Base-by-base conservation (phyloP, 2,888 invertebrate species). In the Baccha elongata region DNA sequence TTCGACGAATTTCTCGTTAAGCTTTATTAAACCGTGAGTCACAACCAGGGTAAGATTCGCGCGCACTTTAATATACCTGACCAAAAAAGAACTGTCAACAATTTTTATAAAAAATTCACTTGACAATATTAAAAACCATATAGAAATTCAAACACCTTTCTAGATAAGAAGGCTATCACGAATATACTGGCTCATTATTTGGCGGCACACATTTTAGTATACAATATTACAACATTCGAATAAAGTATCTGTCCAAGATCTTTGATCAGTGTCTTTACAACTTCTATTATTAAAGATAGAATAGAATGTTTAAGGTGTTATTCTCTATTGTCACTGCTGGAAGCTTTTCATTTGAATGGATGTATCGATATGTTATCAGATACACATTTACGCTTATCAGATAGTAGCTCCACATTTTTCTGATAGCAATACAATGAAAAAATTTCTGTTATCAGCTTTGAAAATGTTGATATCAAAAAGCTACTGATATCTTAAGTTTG, bases 311-410 rank as follows among this genome's bases (percentile, higher is more conserved):
- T 11, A 11, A 42, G 21, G 37, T 19, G 32, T 42, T 29, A 8
- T 46, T 35, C 53, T 53, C 26, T 37, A 48, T 15, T 29, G 44
- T 13, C 10, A 23, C 29, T 62, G 44, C 29, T 62, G 44, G 52
- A 60, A 60, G 60, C 60, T 53, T 26, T 21, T 44, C 37, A 21
- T 37, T 17, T 6, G 53, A 52, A 60, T 17, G 60, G 21, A n/a
- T 44, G 42, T 62, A 23, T 13, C 64, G 74, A 80, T 69, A 69
- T 23, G 69, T 80, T 74, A 80, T 80, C 80, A 74, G 74, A 44
- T 15, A 58, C 37, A 50, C 55, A 44, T 52, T 53, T 29, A 44
- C 74, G 21, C 64, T 80, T 74, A 80, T 80, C 80, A 80, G 69
- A 69, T 35, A 64, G 37, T 17, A 40, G 17, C 23, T 32, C 6